Evolutionary conservation across 2,113 vertebrate genomes (phyloP), one percentile per base, ranked within the genome.

Genomic region (Pyrgilauda ruficollis): DNA sequence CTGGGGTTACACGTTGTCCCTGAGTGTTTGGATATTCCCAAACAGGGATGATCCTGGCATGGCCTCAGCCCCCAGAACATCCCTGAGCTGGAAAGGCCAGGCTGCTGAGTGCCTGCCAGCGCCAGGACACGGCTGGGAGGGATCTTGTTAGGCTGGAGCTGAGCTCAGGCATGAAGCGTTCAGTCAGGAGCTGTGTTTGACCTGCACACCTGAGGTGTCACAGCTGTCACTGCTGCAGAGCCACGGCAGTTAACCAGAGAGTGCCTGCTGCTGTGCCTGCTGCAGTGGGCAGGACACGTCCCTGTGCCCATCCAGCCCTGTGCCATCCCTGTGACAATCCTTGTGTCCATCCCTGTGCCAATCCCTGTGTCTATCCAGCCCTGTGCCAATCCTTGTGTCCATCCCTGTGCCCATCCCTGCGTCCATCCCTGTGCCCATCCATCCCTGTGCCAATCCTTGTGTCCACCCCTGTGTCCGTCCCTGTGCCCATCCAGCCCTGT

Each of bases 261-360:
- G 0, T 4, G 19, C 59, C 46, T 53, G 37, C 28, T 0, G 2
- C 41, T 8, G 4, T 8, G 1, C 39, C 83, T n/a, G 41, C 70
- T 44, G 39, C 47, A 30, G 63, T 53, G 37, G 83, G 31, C 59
- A 47, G 75, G 63, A 41, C 53, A 26, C 7, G 5, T 9, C 24
- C 49, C 72, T 53, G 63, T 22, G 75, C 11, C 11, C 2, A 10
- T 9, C 43, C 28, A 12, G 26, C 31, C 14, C 41, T 16, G 30
- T 12, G 33, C 20, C 14, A 11, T 53, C 52, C 52, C 16, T 19
- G 52, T 53, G 52, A 1, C 52, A 24, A 26, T 15, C 50, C 27
- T 13, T 39, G 67, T 37, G 26, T 7, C 19, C 17, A 7, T 15
- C 28, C 30, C 30, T 24, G 41, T 44, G 14, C 13, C 39, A 5